Percentiles rank a stretch among this genome's conserved stretches.
Evolutionary conservation across 2,113 vertebrate species (phyloP).

Genomic region (Microcebus murinus): DNA sequence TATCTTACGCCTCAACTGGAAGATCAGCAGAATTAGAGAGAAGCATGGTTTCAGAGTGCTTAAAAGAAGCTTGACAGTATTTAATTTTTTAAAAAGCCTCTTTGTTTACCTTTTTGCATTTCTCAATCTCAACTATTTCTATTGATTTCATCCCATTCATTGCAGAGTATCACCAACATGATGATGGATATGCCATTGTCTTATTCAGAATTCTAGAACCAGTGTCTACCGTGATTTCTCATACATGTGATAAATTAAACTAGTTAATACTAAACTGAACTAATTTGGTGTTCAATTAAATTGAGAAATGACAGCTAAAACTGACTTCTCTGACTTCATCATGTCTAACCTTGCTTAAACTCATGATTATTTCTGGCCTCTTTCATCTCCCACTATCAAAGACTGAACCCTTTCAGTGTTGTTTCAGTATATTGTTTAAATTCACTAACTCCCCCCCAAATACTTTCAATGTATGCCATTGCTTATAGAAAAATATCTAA

Average conservation of each 20-base stretch:
- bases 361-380: neutral
- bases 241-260: neutral
- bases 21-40: neutral
- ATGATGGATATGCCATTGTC: rapidly evolving
- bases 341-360: neutral
- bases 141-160: neutral
- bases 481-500: neutral
- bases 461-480: neutral
- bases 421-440: neutral
- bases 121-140: neutral
- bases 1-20: neutral
- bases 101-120: neutral
- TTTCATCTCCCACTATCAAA: neutral
- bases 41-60: neutral
- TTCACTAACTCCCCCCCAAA: neutral
- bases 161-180: neutral
- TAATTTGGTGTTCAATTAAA: neutral
- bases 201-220: neutral
- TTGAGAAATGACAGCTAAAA: neutral
- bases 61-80: neutral
- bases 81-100: neutral
- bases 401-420: neutral
- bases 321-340: neutral
- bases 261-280: neutral
- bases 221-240: neutral